phyloP scores from a whole-genome alignment of 2,113 vertebrate species.

The Crotalus tigris region DNA sequence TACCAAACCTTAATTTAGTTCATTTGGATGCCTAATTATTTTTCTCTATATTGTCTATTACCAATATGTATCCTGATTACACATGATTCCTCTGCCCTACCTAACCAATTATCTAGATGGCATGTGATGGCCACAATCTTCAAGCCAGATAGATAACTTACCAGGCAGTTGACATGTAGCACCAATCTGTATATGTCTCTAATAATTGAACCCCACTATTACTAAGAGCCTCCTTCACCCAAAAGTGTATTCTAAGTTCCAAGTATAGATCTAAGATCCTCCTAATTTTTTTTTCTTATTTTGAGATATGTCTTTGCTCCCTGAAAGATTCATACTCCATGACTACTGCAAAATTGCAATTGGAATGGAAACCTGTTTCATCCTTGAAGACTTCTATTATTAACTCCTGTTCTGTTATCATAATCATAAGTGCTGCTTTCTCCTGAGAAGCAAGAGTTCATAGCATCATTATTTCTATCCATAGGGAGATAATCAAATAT shows the following conservation, averaged over 20 bases:
- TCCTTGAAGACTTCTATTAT: background rate
- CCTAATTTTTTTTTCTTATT: background rate
- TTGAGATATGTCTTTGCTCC: background rate
- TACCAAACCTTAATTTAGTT: background rate
- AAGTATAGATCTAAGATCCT: background rate
- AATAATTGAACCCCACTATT: background rate
- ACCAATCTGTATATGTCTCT: background rate
- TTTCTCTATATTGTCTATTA: background rate
- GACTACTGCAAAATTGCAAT: background rate
- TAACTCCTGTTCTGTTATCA: background rate
- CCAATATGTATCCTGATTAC: background rate
- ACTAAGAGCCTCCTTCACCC: background rate
- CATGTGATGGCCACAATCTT: background rate
- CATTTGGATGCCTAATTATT: background rate
- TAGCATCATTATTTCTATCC: background rate
- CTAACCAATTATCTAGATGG: background rate
- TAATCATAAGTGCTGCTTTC: background rate
- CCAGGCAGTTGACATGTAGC: background rate
- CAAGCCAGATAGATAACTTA: background rate
- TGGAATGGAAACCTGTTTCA: background rate
- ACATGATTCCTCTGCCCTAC: background rate
- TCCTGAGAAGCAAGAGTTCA: background rate
- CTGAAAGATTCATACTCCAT: background rate
- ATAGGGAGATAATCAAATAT: background rate
- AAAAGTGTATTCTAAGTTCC: background rate